Evolutionary conservation across 2,113 vertebrate genomes (phyloP).

Genomic region (Cephalopholis sonnerati): DNA sequence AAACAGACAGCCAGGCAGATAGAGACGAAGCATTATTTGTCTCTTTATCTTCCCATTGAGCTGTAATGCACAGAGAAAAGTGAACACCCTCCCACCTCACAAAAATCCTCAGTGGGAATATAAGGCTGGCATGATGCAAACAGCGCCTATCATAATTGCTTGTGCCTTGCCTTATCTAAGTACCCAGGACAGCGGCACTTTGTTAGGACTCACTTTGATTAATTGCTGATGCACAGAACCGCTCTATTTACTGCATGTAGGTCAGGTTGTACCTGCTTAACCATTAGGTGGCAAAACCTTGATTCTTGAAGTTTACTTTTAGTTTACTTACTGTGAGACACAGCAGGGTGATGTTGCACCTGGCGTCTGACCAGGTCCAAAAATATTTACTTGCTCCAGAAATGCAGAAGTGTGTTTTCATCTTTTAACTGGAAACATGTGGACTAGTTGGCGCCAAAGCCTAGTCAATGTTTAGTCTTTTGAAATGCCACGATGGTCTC

Average conservation of each 20-base stretch:
- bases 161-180: constrained; percentile 63
- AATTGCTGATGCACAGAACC: constrained; percentile 73
- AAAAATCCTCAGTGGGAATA: constrained; percentile 48
- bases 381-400: constrained; percentile 54
- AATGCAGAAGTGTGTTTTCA: constrained; percentile 8
- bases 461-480: neutral
- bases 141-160: constrained; percentile 62
- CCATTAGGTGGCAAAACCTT: constrained; percentile 54
- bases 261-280: constrained; percentile 74
- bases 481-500: neutral
- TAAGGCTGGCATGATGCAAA: constrained; percentile 41
- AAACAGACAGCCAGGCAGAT: constrained; percentile 7
- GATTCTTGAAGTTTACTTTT: constrained; percentile 59
- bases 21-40: constrained; percentile 32
- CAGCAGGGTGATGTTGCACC: constrained; percentile 49
- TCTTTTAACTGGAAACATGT: neutral
- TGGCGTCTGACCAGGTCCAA: constrained; percentile 38
- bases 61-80: constrained; percentile 58
- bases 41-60: constrained; percentile 62
- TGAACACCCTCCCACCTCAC: constrained; percentile 42
- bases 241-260: constrained; percentile 81
- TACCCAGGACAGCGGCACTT: constrained; percentile 69
- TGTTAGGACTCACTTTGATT: constrained; percentile 80
- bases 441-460: neutral
- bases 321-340: constrained; percentile 44